Base-by-base conservation (phyloP, 2,888 invertebrate genomes). In the Eupithecia exiguata region DNA sequence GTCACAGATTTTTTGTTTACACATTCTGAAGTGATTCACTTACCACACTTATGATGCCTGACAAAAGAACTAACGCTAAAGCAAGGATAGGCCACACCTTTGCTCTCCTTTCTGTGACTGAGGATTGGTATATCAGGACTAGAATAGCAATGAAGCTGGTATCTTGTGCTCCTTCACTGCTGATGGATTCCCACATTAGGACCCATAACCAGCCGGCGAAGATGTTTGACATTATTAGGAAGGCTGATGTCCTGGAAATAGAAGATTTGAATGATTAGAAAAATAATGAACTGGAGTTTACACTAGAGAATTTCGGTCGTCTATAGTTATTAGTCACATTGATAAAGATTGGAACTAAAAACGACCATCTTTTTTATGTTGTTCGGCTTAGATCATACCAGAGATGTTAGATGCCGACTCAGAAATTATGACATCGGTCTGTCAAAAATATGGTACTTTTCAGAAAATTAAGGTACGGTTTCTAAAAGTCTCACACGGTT, bases 21-120 rank as follows among this genome's bases (percentile, higher is more conserved):
- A 53, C 3, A n/a, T 2, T 14, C 5, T 58, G 25, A 58, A 58
- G 5, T 25, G 25, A 40, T 66, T 7, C 16, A 86, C 94, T 90
- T 90, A 96, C 96, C 95, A 96, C 92, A 83, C 95, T 96, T 30
- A 95, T 94, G 78, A 96, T 92, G 75, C 96, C 96, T 74, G 96
- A 95, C 65, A 95, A 83, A 18, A 96, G 87, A 30, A 96, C 91
- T 25, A 95, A 84, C 63, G 93, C 89, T 81, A 95, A 96, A 0
- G 95, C 94, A 7, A 96, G 84, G 25, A 95, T 84, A 0, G 96
- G 95, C 96, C 96, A 96, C 71, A 94, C 87, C 38, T 95, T 94
- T n/a, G 90, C 85, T 63, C 94, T 89, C 35, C 86, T 90, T 76
- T 94, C 92, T 43, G 92, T 83, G 9, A 95, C 87, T 7, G 94